A percentile compares a stretch with the other conserved stretches of the same genome.
Conservation (phyloP, 2,888 invertebrate species). For the Capitulum mitella region DNA sequence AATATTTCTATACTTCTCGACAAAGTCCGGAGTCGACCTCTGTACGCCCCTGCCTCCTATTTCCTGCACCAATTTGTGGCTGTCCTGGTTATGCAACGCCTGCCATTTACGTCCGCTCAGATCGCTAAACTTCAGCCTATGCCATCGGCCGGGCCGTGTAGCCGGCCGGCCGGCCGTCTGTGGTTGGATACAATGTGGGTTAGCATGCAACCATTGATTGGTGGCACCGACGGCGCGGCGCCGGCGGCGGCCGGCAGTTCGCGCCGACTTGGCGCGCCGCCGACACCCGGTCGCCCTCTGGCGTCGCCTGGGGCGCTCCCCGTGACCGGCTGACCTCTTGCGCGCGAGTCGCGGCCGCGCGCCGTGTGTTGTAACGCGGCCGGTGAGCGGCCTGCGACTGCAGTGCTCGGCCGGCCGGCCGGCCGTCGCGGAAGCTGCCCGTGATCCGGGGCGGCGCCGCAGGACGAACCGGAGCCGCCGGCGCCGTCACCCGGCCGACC, state of each 20-base stretch:
- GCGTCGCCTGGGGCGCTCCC: not conserved
- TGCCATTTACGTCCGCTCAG: no score
- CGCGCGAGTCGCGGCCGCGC: not conserved
- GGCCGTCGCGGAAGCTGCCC: not conserved
- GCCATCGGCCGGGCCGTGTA: no score
- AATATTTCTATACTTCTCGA: no score
- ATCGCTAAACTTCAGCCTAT: no score
- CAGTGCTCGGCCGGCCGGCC: not conserved
- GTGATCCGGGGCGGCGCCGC: not conserved
- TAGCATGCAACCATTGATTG: slow-evolving; percentile 16
- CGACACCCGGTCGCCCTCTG: not conserved
- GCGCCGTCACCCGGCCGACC: not conserved
- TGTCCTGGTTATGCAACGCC: no score
- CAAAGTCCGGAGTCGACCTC: no score
- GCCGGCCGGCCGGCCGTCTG: no score
- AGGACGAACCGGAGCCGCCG: not conserved
- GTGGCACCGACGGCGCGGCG: not conserved
- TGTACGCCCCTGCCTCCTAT: no score
- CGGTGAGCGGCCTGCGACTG: no score
- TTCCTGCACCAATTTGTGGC: no score
- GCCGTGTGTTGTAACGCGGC: no score
- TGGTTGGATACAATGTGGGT: not conserved
- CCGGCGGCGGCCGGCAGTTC: not conserved
- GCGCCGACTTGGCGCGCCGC: not conserved
- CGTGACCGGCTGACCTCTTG: not conserved